Base-by-base conservation (phyloP, 1,140 invertebrate genomes). In the Drosophila obscura region DNA sequence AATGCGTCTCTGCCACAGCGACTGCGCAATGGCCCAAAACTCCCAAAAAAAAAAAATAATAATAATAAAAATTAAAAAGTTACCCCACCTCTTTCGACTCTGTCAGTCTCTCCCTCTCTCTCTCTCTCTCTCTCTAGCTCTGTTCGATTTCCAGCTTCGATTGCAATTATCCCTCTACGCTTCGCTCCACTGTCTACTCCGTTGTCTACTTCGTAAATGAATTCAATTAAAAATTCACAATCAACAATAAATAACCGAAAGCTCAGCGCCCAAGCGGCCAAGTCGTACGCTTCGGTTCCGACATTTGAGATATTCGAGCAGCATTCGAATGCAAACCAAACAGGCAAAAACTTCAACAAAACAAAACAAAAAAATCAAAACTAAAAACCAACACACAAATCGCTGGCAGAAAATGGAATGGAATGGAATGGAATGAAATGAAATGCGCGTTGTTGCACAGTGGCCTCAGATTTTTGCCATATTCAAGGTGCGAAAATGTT, bases 211-310 rank as follows among this genome's bases (percentile, higher is more conserved):
- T 39, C 35, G 35, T 13, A 75, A 80, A 72, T 73, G 67, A 80
- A 85, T 84, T 84, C 73, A 85, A 80, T 84, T 80, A 85, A 80
- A 80, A 85, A 84, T 73, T 66, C 77, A 80, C 73, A 69, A 68
- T 80, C 63, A 59, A 80, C 67, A 64, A 80, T 82, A 82, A 82
- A 82, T 82, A 75, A 82, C 68, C 58, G 31, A 61, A 39, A 26
- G 60, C 55, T 73, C 50, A 56, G 78, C 66, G 55, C 58, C 35
- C 35, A 49, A n/a, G 62, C 53, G 5, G 11, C 35, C 44, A 46
- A 46, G 28, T 49, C 22, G 19, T 26, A 39, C 11, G 59, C 60
- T 63, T 69, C 50, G 64, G 44, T 39, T 39, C 63, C 50, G 57
- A 81, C 72, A 39, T 76, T 76, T 62, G 44, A 55, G 48, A 58